Evolutionary conservation across 2,113 vertebrate species (phyloP), one percentile per base, ranked within the genome.

Genomic region (Tragelaphus strepsiceros): DNA sequence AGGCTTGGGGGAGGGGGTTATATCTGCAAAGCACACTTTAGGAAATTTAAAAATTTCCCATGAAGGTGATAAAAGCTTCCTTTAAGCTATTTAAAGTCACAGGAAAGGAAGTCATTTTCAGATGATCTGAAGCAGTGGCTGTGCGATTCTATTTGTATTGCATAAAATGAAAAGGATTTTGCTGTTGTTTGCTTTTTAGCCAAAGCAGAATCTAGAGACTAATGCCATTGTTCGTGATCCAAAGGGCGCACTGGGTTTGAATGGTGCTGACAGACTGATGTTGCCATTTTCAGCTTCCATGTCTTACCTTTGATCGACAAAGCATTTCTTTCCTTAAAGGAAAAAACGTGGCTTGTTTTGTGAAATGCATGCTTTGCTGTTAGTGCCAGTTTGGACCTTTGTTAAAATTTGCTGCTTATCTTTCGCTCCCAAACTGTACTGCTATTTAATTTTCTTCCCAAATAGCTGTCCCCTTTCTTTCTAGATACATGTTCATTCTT

Each of bases 91-190:
- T 80, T 61, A 85, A 91, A 96, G 61, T 95, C 82, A 85, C 7
- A 67, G 90, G 94, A 93, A 83, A 83, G 86, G 32, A 85, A 96
- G 78, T 93, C 71, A 90, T 83, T 78, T 96, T 95, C 61, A 86
- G 46, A 59, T 67, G 49, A 24, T 77, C 39, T 85, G 53, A 80
- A 30, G 35, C 26, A 56, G 26, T 95, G 77, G 35, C 86, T 77
- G 2, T 28, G 39, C 1, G 28, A 24, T 92, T 59, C 35, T 90
- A 11, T 51, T 90, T 54, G 12, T 43, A n/a, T 83, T 78, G 39
- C 14, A 39, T 26, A 54, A 92, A 53, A 67, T 30, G 15, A 74
- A 80, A 89, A 58, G 94, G 24, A 39, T 39, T 12, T 39, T 17
- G 2, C 12, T 28, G 17, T 26, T 32, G 51, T 39, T 96, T 95